A percentile compares a stretch with the other conserved stretches of the same genome.
Conservation (phyloP, 2,797 vertebrate species). For the Acrossocheilus wenchowensis region DNA sequence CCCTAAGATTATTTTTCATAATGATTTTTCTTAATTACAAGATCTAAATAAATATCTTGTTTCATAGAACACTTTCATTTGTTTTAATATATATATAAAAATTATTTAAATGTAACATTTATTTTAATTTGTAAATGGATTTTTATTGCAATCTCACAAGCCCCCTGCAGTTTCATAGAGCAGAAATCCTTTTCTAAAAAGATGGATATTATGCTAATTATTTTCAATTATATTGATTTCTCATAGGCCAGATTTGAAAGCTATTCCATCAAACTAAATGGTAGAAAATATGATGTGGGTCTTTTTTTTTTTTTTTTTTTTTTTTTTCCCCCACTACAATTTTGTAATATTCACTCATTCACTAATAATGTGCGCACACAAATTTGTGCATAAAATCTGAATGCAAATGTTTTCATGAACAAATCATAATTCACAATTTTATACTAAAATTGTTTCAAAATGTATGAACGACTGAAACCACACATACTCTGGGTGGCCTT, state of each 20-base stretch:
- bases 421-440: background rate
- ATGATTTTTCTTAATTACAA: background rate
- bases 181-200: background rate
- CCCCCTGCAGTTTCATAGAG: background rate
- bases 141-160: background rate
- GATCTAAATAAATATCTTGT: background rate
- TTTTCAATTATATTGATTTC: background rate
- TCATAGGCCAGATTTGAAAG: background rate
- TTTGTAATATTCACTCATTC: background rate
- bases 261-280: background rate
- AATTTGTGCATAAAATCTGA: background rate
- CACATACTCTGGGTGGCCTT: background rate
- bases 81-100: background rate
- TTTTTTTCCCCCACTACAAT: background rate
- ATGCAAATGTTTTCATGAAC: background rate
- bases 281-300: background rate
- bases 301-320: too few species aligned
- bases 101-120: too few species aligned
- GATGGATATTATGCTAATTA: background rate
- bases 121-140: background rate
- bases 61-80: background rate
- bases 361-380: background rate
- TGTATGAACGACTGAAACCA: background rate
- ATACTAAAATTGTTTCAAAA: background rate
- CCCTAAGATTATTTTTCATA: background rate